Evolutionary conservation across 2,113 vertebrate species (phyloP).

Genomic region (Anhinga rufa): DNA sequence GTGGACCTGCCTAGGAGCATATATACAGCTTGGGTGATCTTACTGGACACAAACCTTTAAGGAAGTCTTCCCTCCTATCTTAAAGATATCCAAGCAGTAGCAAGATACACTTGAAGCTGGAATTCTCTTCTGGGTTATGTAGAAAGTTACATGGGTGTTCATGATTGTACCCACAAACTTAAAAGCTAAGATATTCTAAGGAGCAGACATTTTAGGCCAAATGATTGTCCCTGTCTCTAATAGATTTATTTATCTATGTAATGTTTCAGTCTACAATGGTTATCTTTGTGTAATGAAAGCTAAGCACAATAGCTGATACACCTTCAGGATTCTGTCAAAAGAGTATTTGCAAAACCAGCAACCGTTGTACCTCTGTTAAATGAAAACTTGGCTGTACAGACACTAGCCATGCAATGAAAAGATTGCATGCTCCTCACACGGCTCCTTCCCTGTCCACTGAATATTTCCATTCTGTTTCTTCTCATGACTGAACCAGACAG

Average conservation of each 20-base stretch:
- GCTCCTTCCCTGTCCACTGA: background rate
- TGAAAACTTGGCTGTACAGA: background rate
- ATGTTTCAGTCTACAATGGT: background rate
- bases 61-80: background rate
- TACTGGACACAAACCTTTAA: background rate
- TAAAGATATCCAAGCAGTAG: background rate
- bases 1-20: background rate
- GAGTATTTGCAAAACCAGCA: background rate
- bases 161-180: background rate
- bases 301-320: background rate
- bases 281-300: background rate
- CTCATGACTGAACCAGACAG: background rate
- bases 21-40: background rate
- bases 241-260: background rate
- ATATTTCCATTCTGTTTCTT: background rate
- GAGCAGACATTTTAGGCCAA: background rate
- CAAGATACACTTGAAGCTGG: background rate
- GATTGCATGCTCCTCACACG: background rate
- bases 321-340: background rate
- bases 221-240: background rate
- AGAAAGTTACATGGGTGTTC: background rate
- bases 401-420: background rate
- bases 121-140: background rate
- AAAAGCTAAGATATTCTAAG: background rate
- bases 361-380: background rate